Evolutionary conservation across 64 coral and sea anemone genomes (phyloP).

Genomic region (Orbicella faveolata): DNA sequence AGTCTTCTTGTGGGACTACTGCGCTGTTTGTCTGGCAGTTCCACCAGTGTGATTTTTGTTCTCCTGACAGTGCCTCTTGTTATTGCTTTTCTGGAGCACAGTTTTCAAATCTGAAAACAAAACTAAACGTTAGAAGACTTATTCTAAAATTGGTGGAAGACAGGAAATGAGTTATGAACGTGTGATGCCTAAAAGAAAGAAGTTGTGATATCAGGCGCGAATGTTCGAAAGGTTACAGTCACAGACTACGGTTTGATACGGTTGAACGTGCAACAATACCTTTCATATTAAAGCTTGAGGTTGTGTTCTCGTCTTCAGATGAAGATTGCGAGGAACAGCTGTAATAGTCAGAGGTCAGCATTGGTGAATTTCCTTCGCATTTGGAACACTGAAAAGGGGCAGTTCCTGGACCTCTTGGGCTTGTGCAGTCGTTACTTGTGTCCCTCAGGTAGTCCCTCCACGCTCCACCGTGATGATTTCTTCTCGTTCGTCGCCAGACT

Average conservation of each 20-base stretch:
- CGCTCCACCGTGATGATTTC: constrained; percentile 91
- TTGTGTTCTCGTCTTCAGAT: constrained; percentile 45
- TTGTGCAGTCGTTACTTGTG: constrained; percentile 22
- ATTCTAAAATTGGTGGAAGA: too few species aligned
- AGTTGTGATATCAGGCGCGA: too few species aligned
- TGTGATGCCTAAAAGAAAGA: too few species aligned
- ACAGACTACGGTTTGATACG: too few species aligned
- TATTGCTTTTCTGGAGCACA: constrained; percentile 24
- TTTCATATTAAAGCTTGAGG: constrained; percentile 60
- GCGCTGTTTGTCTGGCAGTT: too few species aligned
- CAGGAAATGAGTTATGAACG: too few species aligned
- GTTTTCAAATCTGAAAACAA: constrained; percentile 13
- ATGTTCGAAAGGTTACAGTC: too few species aligned
- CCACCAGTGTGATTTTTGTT: neutral
- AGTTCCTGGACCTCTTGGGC: constrained; percentile 85
- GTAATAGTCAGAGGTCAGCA: constrained; percentile 80
- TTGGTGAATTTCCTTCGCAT: constrained; percentile 70
- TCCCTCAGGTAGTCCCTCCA: constrained; percentile 71
- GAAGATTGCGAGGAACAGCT: constrained; percentile 75
- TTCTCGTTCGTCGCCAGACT: constrained; percentile 81
- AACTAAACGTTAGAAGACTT: neutral
- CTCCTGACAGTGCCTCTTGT: neutral
- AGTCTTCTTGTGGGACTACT: neutral
- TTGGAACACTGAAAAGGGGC: constrained; percentile 85
- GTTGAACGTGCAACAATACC: neutral